phyloP scores from a whole-genome alignment of 1,140 invertebrate genomes.

The Hycleus cichorii region DNA sequence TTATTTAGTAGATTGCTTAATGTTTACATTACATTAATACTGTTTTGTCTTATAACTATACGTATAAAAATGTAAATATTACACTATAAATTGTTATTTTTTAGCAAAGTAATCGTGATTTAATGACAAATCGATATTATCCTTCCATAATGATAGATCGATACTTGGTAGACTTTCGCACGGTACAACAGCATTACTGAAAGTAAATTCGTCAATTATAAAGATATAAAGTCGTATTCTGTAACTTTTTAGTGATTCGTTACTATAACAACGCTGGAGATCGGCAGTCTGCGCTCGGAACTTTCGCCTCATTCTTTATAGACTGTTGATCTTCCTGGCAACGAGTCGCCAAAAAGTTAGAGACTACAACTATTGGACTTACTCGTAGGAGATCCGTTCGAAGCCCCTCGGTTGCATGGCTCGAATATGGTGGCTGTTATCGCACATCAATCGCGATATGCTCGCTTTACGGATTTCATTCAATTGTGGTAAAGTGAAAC shows the following conservation, averaged over 20 bases:
- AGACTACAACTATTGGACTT: slow-evolving; percentile 32
- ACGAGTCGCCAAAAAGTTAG: too few relatives aligned
- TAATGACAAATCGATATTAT: slow-evolving; percentile 17
- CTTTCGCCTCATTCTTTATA: too few relatives aligned
- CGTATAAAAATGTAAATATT: too few relatives aligned
- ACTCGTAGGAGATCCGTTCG: slow-evolving; percentile 49
- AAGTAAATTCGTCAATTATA: slow-evolving; percentile 26
- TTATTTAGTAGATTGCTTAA: too few relatives aligned
- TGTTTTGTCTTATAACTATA: too few relatives aligned
- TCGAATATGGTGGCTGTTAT: slow-evolving; percentile 70
- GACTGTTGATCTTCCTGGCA: too few relatives aligned
- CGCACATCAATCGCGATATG: slow-evolving; percentile 78
- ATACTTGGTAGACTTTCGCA: slow-evolving; percentile 59
- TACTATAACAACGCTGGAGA: too few relatives aligned
- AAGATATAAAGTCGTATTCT: neutral
- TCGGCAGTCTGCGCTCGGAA: too few relatives aligned
- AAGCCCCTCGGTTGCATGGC: slow-evolving; percentile 67
- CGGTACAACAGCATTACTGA: slow-evolving; percentile 58
- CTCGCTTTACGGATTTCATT: slow-evolving; percentile 75
- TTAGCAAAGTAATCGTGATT: too few relatives aligned
- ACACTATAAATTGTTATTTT: too few relatives aligned
- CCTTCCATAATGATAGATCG: slow-evolving; percentile 59
- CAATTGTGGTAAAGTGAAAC: slow-evolving; percentile 54
- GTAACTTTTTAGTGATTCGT: too few relatives aligned
- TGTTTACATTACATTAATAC: too few relatives aligned